phyloP scores from a whole-genome alignment of 2,113 vertebrate species.

The Zosterops japonicus region DNA sequence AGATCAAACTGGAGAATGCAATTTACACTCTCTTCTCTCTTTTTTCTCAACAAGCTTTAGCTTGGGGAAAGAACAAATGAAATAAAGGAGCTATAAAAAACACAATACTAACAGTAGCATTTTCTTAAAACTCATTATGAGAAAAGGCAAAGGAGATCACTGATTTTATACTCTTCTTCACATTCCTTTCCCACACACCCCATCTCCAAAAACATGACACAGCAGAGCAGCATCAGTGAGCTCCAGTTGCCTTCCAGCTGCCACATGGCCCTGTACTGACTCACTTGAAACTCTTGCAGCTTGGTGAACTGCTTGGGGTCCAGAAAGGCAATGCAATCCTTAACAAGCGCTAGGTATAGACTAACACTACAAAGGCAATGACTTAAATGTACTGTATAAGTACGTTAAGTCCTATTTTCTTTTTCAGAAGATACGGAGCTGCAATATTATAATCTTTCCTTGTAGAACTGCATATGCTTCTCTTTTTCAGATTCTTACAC shows the following conservation, averaged over 20 bases:
- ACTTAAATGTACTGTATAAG: background rate
- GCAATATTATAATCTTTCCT: background rate
- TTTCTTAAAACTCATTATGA: background rate
- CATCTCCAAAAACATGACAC: background rate
- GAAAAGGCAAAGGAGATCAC: background rate
- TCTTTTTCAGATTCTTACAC: background rate
- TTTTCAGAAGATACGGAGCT: background rate
- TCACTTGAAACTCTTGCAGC: background rate
- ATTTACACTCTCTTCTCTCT: background rate
- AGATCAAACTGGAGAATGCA: background rate
- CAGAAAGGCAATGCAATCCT: background rate
- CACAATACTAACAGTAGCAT: background rate
- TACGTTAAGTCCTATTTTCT: background rate
- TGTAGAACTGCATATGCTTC: background rate
- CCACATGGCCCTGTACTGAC: rapidly evolving
- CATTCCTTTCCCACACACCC: background rate
- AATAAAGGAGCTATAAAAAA: background rate
- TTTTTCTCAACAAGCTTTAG: background rate
- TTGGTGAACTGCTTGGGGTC: background rate
- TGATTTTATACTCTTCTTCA: background rate
- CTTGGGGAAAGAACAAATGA: background rate
- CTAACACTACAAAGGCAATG: background rate
- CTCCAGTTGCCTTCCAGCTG: background rate
- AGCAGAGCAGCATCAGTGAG: background rate
- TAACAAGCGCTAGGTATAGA: background rate